Evolutionary conservation across 2,797 vertebrate genomes (phyloP), one percentile per base, ranked within the genome.

Genomic region (Eulemur rubriventer): DNA sequence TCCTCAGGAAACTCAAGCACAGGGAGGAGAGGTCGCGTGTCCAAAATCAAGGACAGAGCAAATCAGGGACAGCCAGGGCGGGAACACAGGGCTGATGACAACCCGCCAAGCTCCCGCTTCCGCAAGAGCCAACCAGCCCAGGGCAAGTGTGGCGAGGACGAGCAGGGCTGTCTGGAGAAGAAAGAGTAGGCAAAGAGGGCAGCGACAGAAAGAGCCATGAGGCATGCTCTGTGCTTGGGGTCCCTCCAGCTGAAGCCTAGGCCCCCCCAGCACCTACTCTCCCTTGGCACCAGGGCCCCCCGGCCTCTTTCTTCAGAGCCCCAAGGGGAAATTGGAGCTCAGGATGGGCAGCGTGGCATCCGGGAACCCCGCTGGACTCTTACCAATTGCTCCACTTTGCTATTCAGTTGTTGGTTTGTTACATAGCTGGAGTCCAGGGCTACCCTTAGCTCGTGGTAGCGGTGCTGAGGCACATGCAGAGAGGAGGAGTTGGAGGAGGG

Each of bases 381-480:
- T 99, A 99, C 99, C 99, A 99, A 99, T 99, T 99, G 99, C 98
- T 99, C 99, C 99, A 99, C 99, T 99, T 99, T 99, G 99, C 99
- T 98, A 99, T 98, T 99, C 98, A 99, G 99, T 98, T 99, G 99
- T 98, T 99, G 99, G 99, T 99, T 99, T 99, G 99, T 99, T 99
- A 99, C 96, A 98, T 99, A 99, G 99, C 99, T 99, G 99, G 99
- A 99, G 98, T 99, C 99, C 99, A 99, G 99, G 98, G 99, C 99
- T 97, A 99, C 98, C 98, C 99, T 98, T 98, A 99, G 99, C 99
- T 99, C 99, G 99, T 99, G 99, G 99, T 99, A 99, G 98, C 99
- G 99, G 98, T 98, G 99, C 99, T 99, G 99, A 99, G 98, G 99
- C 98, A 98, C 99, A 99, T 99, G 99, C 99, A 99, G 97, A 99